Evolutionary conservation across 2,888 invertebrate genomes (phyloP).

Genomic region (Caenorhabditis sp.): DNA sequence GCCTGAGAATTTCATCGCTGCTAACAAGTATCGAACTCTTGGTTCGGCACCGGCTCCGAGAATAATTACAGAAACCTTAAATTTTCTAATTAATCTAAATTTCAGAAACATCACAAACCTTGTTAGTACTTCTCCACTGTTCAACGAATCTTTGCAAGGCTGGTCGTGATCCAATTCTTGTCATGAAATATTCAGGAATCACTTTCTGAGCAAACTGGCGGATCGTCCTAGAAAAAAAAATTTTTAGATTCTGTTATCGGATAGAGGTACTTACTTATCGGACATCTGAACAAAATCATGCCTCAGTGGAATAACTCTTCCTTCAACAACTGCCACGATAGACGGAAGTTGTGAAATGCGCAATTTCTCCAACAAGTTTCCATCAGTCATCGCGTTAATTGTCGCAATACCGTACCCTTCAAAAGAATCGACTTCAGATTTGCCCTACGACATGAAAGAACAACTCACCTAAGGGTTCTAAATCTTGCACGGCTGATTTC

Average conservation of each 20-base stretch:
- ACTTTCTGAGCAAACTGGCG: constrained; percentile 71
- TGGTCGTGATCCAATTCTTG: constrained; percentile 45
- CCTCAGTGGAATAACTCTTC: constrained; percentile 71
- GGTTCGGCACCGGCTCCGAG: constrained; percentile 61
- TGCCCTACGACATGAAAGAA: not conserved
- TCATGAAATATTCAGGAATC: constrained; percentile 69
- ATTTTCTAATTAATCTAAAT: not conserved
- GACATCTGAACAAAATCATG: constrained; percentile 44
- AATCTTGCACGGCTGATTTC: constrained; percentile 72
- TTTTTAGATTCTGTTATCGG: not conserved
- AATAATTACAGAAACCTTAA: constrained; percentile 63
- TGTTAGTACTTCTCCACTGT: constrained; percentile 62
- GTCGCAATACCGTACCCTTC: constrained; percentile 73
- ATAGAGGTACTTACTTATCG: constrained; percentile 49
- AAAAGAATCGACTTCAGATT: constrained; percentile 7
- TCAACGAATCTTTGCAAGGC: constrained; percentile 62
- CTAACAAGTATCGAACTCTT: constrained; percentile 63
- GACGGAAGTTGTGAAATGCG: constrained; percentile 72
- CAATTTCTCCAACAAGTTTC: constrained; percentile 71
- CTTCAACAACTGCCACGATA: constrained; percentile 72
- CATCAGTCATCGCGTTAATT: constrained; percentile 72
- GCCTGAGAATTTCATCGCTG: constrained; percentile 64
- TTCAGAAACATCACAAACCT: constrained; percentile 32
- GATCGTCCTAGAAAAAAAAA: constrained; percentile 51
- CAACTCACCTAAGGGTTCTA: constrained; percentile 72